Evolutionary conservation across 2,888 invertebrate species (phyloP), one percentile per base, ranked within the genome.

Genomic region (Mesorhabditis spiculigera): DNA sequence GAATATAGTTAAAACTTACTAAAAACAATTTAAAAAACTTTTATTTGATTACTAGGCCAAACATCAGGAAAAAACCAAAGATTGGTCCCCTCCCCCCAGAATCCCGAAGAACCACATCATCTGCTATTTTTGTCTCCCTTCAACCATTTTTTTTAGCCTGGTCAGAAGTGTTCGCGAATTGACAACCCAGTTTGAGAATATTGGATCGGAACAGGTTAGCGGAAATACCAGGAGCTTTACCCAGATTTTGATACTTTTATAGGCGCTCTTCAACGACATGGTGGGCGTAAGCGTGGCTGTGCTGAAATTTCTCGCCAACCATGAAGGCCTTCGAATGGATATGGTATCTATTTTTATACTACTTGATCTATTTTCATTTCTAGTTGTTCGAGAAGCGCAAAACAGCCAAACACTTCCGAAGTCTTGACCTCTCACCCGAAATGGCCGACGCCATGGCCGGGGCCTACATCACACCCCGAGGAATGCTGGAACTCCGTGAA

Each of bases 31-130:
- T n/a, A n/a, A n/a, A n/a, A n/a, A n/a, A n/a, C n/a, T n/a, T n/a
- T n/a, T n/a, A n/a, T n/a, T n/a, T n/a, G n/a, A n/a, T n/a, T n/a
- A n/a, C n/a, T n/a, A n/a, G n/a, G n/a, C n/a, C n/a, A n/a, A n/a
- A n/a, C n/a, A n/a, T n/a, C n/a, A n/a, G n/a, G n/a, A n/a, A n/a
- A n/a, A n/a, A 68, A 44, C 3, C 4, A 63, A 63, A 8, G 8
- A 8, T 16, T 8, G 8, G 64, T 13, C 41, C 64, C n/a, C n/a
- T n/a, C n/a, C n/a, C n/a, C n/a, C n/a, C 62, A 75, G 74, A 68
- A 64, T 77, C 61, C 69, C 71, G 10, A 71, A 75, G 61, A 71
- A 68, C 8, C 66, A 75, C 5, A 70, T 77, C 44, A 3, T 28
- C 28, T 28, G 28, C 28, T 28, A 28, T 28, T 28, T 28, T 28